Conservation (phyloP, 2,113 vertebrate species). For the zebrafish (Danio rerio) region DNA sequence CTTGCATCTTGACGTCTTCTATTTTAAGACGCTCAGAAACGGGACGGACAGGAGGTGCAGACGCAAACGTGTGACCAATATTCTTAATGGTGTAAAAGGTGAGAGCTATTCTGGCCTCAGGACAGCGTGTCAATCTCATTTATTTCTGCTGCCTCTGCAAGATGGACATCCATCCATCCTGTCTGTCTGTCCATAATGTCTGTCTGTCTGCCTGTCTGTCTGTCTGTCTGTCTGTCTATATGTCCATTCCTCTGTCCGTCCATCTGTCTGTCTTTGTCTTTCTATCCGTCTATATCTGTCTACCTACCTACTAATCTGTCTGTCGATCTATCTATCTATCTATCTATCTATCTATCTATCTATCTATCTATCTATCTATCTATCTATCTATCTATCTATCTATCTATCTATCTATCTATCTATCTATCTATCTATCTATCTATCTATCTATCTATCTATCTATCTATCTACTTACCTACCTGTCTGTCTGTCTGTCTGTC, state of each 20-base stretch:
- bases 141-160: neutral
- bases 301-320: neutral
- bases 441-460: accelerated
- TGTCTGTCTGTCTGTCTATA: neutral
- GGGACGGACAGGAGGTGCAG: neutral
- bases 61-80: conserved; percentile 28
- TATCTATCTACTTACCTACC: accelerated
- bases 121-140: neutral
- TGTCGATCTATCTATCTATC: neutral
- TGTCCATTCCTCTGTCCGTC: neutral
- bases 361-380: accelerated
- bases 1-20: conserved; percentile 16
- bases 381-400: accelerated
- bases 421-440: neutral
- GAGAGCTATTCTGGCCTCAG: conserved; percentile 17
- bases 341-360: accelerated
- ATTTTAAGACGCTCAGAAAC: conserved; percentile 37
- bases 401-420: neutral
- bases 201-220: neutral
- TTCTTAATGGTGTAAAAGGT: conserved; percentile 23
- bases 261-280: neutral
- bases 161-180: neutral
- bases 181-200: neutral
- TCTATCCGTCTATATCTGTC: too few relatives aligned
- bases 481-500: neutral